Evolutionary conservation across 2,113 vertebrate species (phyloP), one percentile per base, ranked within the genome.

Genomic region (Indri indri): DNA sequence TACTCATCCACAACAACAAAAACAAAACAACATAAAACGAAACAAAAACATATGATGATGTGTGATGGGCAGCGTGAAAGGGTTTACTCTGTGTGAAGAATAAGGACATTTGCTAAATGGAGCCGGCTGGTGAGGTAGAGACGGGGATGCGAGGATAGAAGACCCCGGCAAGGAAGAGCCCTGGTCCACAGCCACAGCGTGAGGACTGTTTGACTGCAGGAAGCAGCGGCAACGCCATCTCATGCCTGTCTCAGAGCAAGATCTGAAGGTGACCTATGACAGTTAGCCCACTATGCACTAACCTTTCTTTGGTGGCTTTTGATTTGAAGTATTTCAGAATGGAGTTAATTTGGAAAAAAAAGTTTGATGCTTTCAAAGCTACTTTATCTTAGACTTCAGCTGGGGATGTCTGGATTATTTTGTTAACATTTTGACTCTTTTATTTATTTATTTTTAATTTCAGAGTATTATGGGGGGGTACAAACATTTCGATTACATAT

Each of bases 171-270:
- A 27, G 61, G 34, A 50, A n/a, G 4, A 54, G 10, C 1, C 12
- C 32, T 22, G 5, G 2, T 63, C 42, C 34, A 79, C 71, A 70
- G 18, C 32, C 40, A 2, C 14, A 23, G 30, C 3, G 8, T 16
- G 11, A 1, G 20, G 47, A 13, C 5, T 0, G 1, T 8, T 8
- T 50, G 45, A 5, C 9, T 6, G 12, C 6, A 22, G 45, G 20
- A 50, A 22, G 5, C 13, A 6, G 50, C 25, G 5, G 45, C 22
- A 34, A 25, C 3, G 5, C 54, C 6, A 8, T 45, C 14, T 47
- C 20, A 3, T 66, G 18, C 8, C 42, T 50, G 52, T 8, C 40
- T 7, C 11, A 30, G 3, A 45, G 40, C 32, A 13, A 40, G n/a
- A 40, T 4, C 34, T 63, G 54, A 27, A 37, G 30, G 42, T 50